Conservation (phyloP, 2,888 invertebrate species). For the Sinelater perroti region DNA sequence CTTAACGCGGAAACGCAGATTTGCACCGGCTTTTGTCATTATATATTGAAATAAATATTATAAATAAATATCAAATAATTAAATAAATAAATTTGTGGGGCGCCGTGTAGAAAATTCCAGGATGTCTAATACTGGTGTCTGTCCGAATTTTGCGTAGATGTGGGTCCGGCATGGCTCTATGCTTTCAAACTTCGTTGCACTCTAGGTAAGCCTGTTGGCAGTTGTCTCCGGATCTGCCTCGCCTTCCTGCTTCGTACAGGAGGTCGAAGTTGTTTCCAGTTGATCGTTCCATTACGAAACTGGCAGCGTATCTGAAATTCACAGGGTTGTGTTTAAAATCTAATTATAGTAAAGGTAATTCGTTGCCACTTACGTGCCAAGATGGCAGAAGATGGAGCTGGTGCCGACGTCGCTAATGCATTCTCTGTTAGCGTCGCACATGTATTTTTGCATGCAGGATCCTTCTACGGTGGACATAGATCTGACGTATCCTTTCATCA, state of each 20-base stretch:
- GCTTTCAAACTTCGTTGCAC: slow-evolving; percentile 81
- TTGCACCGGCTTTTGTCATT: slow-evolving; percentile 1
- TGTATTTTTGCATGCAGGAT: slow-evolving; percentile 85
- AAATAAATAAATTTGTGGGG: slow-evolving; percentile 22
- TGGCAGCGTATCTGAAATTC: slow-evolving; percentile 79
- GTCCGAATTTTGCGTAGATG: background rate
- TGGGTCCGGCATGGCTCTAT: background rate
- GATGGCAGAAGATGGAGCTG: slow-evolving; percentile 88
- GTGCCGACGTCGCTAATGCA: slow-evolving; percentile 83
- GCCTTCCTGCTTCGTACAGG: slow-evolving; percentile 85
- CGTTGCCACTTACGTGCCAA: slow-evolving; percentile 95
- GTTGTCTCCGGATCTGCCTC: slow-evolving; percentile 86
- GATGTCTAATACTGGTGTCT: slow-evolving; percentile 31
- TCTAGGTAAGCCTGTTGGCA: slow-evolving; percentile 85
- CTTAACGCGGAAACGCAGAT: background rate
- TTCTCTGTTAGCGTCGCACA: slow-evolving; percentile 90
- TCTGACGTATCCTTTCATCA: slow-evolving; percentile 89
- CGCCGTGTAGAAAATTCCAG: slow-evolving; percentile 3
- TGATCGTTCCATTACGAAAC: slow-evolving; percentile 82
- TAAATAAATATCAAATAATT: slow-evolving; percentile 16
- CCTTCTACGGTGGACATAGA: slow-evolving; percentile 81
- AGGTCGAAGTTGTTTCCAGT: slow-evolving; percentile 79
- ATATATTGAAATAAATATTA: slow-evolving; percentile 20
- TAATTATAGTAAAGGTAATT: too few species aligned
- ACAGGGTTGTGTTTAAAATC: too few species aligned